Base-by-base conservation (phyloP, 1,140 invertebrate genomes). In the Pseudachorutes palmiensis region DNA sequence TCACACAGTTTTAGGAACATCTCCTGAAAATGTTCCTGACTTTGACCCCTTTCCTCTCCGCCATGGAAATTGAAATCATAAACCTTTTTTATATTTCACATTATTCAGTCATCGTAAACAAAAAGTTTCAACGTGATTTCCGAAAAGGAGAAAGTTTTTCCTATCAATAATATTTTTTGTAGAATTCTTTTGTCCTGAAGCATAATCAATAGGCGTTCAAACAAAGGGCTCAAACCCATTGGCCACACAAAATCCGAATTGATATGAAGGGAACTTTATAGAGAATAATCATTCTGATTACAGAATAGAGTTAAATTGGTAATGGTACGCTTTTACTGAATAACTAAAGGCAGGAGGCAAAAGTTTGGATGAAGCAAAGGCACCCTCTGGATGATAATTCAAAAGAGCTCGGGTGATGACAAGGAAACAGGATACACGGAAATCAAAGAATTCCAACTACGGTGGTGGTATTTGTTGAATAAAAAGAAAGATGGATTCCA, bases 361-460 rank as follows among this genome's bases (percentile, higher is more conserved):
- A 41, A 41, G 36, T 41, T 5, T 41, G 19, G 5, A 41, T 41
- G 5, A 41, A 41, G 36, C 5, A 41, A 9, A 19, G 36, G 36
- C 5, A 41, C 36, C 36, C 19, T 41, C 36, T 19, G 19, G 19
- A 41, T 5, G 36, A 41, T 5, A 5, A 41, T 19, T 19, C 36
- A 5, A 5, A 41, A 41, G 5, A 9, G 36, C 5, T 9, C 5
- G 5, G 36, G 19, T 41, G 36, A 41, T 41, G 36, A 41, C 22
- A 60, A 24, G 30, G 65, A 68, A 30, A 59, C 67, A 51, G 67
- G 67, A 68, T 64, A 51, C 31, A 68, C 63, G 67, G 62, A 41
- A 64, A 68, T 68, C 67, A 68, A 61, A 68, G 58, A 64, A 68
- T 58, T 41, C 36, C 5, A 9, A 5, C 36, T 41, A 5, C 36